Conservation (phyloP, 2,888 invertebrate species). For the Teinopalpus imperialis region DNA sequence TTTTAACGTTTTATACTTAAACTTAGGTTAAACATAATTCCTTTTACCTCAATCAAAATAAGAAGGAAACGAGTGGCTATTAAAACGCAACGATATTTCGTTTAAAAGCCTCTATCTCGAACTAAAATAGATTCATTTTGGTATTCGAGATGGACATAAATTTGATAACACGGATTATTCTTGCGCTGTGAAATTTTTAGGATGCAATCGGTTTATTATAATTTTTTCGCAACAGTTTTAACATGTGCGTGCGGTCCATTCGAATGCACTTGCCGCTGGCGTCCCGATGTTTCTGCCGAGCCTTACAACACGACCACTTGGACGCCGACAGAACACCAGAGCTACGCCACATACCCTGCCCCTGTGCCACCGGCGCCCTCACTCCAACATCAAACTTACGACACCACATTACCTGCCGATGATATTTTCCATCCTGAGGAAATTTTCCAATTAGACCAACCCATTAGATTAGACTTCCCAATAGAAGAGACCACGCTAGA, state of each 20-base stretch:
- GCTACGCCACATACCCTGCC: conserved; percentile 56
- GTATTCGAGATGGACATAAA: no score
- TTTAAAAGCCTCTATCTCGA: no score
- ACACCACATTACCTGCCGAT: conserved; percentile 83
- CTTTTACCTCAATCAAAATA: no score
- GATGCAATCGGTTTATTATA: no score
- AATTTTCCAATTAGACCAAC: conserved; percentile 89
- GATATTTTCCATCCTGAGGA: conserved; percentile 90
- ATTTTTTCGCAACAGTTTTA: conserved; percentile 74
- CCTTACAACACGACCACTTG: conserved; percentile 58
- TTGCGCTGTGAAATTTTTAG: no score
- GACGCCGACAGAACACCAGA: conserved; percentile 56
- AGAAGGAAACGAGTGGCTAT: no score
- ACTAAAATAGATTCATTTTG: no score
- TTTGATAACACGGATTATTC: no score
- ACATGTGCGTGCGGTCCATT: conserved; percentile 89
- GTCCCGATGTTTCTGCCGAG: conserved; percentile 55
- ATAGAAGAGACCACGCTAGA: conserved; percentile 75
- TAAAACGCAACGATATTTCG: no score
- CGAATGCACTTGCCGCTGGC: conserved; percentile 86
- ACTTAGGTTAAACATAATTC: no score
- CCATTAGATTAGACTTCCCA: conserved; percentile 84
- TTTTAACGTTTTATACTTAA: no score
- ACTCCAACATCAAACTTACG: conserved; percentile 74
- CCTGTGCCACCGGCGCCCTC: conserved; percentile 50